Base-by-base conservation (phyloP, 37 sponge, comb jelly and placozoan genomes). In the Bolinopsis microptera region DNA sequence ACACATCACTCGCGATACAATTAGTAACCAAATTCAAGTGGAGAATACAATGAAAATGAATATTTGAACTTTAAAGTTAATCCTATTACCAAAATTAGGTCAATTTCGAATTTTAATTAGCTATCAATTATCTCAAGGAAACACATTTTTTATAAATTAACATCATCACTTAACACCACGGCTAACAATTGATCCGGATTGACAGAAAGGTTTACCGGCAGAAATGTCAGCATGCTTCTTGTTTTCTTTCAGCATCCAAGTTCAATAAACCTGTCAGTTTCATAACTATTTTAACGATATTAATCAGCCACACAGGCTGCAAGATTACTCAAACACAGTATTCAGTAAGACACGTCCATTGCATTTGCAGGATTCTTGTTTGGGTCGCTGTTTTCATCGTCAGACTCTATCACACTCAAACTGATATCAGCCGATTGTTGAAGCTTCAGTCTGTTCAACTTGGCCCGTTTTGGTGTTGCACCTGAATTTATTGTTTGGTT, bases 371-470 rank as follows among this genome's bases (percentile, higher is more conserved):
- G 75, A 37, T 31, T 34, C 5, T 8, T 34, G 82, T 80, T 80
- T 35, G 82, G 82, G 23, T 80, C 82, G 33, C 38, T 36, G 38
- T 80, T 80, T 22, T 80, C 82, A 34, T 80, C 82, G 30, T 80
- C 82, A 33, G 82, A 80, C 34, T 31, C 82, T 36, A 80, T 80
- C 30, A 34, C 38, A 80, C 23, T 80, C 3, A 80, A 22, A 21
- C 38, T 80, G 16, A 80, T 13, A 80, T 80, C 82, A 22, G 82
- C 35, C 3, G 82, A 80, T 1, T 31, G 82, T 22, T 80, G 82
- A 8, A 80, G 35, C 82, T 80, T 80, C 22, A 80, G 82, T 2
- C 82, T 2, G 38, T 80, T 80, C 23, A 80, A 80, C 82, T 35
- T 33, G 38, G 82, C 82, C 33, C 82, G 82, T 34, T 80, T 80